These are phyloP conservation scores for Homarus americanus DNA, from an alignment of 1,140 invertebrate genomes.

Conservation along the genomic window DNA sequence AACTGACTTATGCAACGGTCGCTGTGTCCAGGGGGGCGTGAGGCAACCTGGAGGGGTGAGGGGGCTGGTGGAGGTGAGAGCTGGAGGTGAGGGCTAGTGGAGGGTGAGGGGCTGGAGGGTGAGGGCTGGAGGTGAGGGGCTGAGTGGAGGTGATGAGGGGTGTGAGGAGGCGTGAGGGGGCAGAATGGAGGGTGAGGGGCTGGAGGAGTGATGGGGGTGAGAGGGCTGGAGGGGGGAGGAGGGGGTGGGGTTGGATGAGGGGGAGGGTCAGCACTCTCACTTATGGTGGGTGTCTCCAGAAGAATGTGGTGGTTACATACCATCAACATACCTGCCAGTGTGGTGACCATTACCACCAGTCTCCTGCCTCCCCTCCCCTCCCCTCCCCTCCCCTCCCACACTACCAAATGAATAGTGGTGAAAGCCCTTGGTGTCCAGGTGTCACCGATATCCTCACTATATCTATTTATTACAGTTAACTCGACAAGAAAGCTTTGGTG, in stretches of 20 bases:
- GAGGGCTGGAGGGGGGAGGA: neutral
- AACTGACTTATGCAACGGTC: too few relatives aligned
- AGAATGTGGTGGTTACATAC: neutral
- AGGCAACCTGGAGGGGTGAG: too few relatives aligned
- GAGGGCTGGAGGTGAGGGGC: neutral
- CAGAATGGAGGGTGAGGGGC: too few relatives aligned
- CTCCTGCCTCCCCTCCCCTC: neutral
- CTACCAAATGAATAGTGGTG: too few relatives aligned
- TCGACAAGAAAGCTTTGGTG: too few relatives aligned
- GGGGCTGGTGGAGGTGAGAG: neutral
- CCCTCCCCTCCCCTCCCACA: neutral
- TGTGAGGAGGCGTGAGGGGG: too few relatives aligned
- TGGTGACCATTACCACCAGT: neutral
- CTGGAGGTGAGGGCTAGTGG: neutral
- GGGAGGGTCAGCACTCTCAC: too few relatives aligned
- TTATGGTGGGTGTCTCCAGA: neutral
- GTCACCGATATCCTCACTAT: too few relatives aligned
- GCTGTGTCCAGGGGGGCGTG: neutral
- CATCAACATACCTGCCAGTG: neutral
- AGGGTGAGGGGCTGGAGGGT: neutral
- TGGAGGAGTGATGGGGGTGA: too few relatives aligned
- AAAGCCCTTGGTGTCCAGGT: too few relatives aligned
- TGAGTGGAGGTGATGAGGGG: neutral
- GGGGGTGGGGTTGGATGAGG: neutral
- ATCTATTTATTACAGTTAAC: too few relatives aligned